Evolutionary conservation across 2,797 vertebrate genomes (phyloP).

Genomic region (Eospalax fontanierii): DNA sequence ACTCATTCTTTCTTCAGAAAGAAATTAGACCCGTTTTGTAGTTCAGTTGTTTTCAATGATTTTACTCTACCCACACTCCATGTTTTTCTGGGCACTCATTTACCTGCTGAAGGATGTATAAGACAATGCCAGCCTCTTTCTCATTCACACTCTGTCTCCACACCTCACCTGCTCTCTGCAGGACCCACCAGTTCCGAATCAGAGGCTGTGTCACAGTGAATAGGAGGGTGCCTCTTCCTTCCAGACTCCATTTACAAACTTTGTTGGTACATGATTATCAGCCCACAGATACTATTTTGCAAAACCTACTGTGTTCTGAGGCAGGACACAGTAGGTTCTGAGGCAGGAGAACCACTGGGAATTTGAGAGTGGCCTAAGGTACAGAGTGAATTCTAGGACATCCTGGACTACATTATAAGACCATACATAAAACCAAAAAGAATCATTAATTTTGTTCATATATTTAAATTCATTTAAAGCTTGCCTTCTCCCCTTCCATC

Average conservation of each 20-base stretch:
- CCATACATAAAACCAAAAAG: neutral
- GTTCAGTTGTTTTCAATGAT: conserved; percentile 73
- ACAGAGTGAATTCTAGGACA: neutral
- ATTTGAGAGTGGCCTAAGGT: neutral
- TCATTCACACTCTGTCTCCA: neutral
- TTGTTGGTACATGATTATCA: conserved; percentile 1
- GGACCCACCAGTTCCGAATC: conserved; percentile 36
- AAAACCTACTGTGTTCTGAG: neutral
- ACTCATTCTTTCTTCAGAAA: conserved; percentile 72
- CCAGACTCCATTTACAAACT: neutral
- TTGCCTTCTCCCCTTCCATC: neutral
- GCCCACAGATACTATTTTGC: conserved; percentile 27
- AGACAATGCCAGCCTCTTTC: neutral
- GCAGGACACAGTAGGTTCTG: no score
- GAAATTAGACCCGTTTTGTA: conserved; percentile 37
- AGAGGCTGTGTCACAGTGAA: neutral
- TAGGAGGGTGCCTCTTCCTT: neutral
- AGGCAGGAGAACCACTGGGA: neutral
- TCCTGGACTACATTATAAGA: neutral
- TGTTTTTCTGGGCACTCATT: conserved; percentile 68
- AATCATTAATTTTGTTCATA: neutral
- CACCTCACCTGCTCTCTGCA: neutral
- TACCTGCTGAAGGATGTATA: conserved; percentile 33
- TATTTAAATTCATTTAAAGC: conserved; percentile 32
- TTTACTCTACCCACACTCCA: conserved; percentile 48